phyloP scores from a whole-genome alignment of 2,113 vertebrate species.

The Bubo scandiacus region DNA sequence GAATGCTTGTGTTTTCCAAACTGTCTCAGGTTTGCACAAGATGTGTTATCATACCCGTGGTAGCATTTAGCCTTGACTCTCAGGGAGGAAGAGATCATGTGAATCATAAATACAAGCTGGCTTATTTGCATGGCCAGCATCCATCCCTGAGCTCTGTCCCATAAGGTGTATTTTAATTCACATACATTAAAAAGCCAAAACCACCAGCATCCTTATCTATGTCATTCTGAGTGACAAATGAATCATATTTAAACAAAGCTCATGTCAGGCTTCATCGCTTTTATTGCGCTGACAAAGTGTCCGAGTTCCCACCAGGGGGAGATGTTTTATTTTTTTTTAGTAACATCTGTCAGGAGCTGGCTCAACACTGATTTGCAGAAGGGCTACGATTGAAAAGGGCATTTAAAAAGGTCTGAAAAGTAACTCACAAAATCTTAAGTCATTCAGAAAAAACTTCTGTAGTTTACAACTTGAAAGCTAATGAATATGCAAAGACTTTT shows the following conservation, averaged over 20 bases:
- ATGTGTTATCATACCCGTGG: background rate
- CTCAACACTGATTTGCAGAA: background rate
- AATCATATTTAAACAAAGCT: background rate
- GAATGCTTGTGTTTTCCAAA: background rate
- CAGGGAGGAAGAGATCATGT: background rate
- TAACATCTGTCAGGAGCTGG: background rate
- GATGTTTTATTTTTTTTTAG: constrained; percentile 4
- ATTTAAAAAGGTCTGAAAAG: background rate
- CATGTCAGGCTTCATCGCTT: background rate
- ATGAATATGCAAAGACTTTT: background rate
- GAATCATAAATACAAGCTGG: background rate
- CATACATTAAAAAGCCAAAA: background rate
- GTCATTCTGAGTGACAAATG: background rate
- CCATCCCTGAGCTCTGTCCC: background rate
- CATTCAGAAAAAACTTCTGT: background rate
- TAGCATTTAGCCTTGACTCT: background rate
- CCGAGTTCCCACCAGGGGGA: constrained; percentile 45
- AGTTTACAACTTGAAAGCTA: background rate
- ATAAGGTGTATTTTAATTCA: background rate
- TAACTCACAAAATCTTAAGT: background rate
- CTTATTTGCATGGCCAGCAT: background rate
- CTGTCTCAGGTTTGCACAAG: background rate
- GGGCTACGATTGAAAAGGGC: background rate
- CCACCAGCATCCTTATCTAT: background rate
- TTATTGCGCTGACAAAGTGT: background rate